Conservation (phyloP, 2,888 invertebrate species). For the Drosophila formosana region DNA sequence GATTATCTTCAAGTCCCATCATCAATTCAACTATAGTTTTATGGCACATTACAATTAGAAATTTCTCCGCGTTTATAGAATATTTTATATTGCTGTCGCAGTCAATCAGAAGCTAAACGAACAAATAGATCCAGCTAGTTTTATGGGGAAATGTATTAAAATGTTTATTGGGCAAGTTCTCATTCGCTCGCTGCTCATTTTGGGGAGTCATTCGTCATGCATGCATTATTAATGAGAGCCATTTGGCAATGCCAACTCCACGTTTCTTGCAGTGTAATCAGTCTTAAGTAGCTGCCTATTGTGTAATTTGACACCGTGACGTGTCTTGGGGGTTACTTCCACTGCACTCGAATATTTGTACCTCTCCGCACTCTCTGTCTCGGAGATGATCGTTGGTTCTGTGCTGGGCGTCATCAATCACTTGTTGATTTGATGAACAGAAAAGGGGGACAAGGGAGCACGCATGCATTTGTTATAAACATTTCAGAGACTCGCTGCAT, state of each 20-base stretch:
- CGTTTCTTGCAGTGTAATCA: slow-evolving; percentile 42
- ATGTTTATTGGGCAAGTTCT: no score
- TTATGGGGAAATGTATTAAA: no score
- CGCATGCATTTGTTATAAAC: slow-evolving; percentile 42
- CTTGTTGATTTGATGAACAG: slow-evolving; percentile 63
- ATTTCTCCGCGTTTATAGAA: no score
- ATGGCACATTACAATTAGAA: no score
- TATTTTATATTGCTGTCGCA: no score
- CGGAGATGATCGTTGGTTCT: slow-evolving; percentile 25
- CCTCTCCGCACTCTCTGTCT: slow-evolving; percentile 17
- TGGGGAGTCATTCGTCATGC: slow-evolving; percentile 7
- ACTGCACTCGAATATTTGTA: not conserved
- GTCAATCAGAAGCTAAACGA: no score
- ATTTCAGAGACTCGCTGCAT: slow-evolving; percentile 27
- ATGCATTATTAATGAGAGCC: not conserved
- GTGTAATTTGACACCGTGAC: slow-evolving; percentile 39
- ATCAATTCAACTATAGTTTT: no score
- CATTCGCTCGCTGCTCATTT: no score
- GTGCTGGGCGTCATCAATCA: slow-evolving; percentile 65
- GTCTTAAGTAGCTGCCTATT: slow-evolving; percentile 14
- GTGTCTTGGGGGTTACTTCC: slow-evolving; percentile 41
- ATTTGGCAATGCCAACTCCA: slow-evolving; percentile 1
- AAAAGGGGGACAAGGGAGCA: slow-evolving; percentile 2
- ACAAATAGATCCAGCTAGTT: no score
- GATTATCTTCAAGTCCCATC: no score